Percentiles rank a stretch among this genome's conserved stretches.
These are phyloP conservation scores for Silurus meridionalis DNA, from an alignment of 2,113 vertebrate species.

Conservation along the genomic window DNA sequence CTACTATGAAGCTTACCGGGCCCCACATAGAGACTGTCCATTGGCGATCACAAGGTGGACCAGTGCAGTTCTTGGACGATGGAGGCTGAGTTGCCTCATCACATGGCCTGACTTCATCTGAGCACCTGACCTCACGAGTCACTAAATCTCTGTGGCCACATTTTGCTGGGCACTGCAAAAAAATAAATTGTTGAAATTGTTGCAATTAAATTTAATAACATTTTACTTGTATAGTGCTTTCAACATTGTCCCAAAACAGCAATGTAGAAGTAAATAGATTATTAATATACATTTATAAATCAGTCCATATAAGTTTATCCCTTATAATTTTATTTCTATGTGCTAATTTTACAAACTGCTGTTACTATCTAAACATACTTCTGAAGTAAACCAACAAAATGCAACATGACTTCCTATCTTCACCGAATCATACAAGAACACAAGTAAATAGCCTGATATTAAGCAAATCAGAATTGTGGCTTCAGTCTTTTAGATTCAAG, in stretches of 20 bases:
- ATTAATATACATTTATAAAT: too few species aligned
- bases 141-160: constrained; percentile 84
- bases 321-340: neutral
- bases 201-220: too few species aligned
- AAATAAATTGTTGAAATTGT: too few species aligned
- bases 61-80: constrained; percentile 86
- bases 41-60: constrained; percentile 88
- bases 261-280: too few species aligned
- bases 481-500: neutral
- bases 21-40: constrained; percentile 97
- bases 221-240: too few species aligned
- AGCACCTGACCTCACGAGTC: constrained; percentile 90
- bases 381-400: neutral
- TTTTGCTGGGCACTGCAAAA: constrained; percentile 83
- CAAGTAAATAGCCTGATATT: neutral
- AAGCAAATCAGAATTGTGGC: neutral
- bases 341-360: neutral
- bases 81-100: constrained; percentile 78
- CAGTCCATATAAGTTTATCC: too few species aligned
- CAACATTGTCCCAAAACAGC: too few species aligned
- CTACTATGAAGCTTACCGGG: constrained; percentile 77
- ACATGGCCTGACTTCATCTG: constrained; percentile 84
- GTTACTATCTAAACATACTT: neutral
- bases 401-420: neutral
- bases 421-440: neutral